Percentiles rank a stretch among this genome's conserved stretches.
Evolutionary conservation across 1,140 invertebrate species (phyloP).

Genomic region (Drosophila erecta): DNA sequence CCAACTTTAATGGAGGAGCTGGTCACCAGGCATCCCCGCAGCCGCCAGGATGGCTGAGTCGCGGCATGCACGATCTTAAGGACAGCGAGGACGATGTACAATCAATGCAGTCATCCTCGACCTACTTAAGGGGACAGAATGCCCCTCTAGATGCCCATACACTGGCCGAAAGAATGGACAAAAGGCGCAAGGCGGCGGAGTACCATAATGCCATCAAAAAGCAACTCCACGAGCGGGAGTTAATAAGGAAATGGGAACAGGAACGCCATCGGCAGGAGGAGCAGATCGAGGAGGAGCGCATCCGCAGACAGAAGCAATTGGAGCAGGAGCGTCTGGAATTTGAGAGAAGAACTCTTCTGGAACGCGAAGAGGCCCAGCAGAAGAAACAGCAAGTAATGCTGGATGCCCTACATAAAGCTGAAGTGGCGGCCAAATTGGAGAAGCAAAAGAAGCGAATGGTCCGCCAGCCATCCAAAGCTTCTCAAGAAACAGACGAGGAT

Average conservation of each 20-base stretch:
- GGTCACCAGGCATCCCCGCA: conserved; percentile 26
- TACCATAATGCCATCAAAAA: conserved; percentile 89
- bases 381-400: conserved; percentile 86
- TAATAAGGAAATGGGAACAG: conserved; percentile 86
- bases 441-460: conserved; percentile 83
- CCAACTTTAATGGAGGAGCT: conserved; percentile 77
- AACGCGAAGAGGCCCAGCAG: conserved; percentile 86
- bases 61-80: conserved; percentile 73
- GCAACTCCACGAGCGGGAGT: conserved; percentile 88
- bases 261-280: conserved; percentile 87
- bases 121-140: conserved; percentile 88
- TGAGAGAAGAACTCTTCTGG: conserved; percentile 85
- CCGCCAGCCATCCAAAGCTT: conserved; percentile 14
- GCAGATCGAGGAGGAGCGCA: conserved; percentile 87
- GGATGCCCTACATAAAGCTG: conserved; percentile 86
- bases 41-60: conserved; percentile 75
- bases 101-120: conserved; percentile 85
- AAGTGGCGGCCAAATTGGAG: conserved; percentile 85
- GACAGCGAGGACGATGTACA: conserved; percentile 81
- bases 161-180: conserved; percentile 87
- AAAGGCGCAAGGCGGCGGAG: conserved; percentile 88
- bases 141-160: conserved; percentile 87
- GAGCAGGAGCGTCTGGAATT: conserved; percentile 86
- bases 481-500: conserved; percentile 12
- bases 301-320: conserved; percentile 86